phyloP scores from a whole-genome alignment of 2,113 vertebrate species.

The Stercorarius parasiticus region DNA sequence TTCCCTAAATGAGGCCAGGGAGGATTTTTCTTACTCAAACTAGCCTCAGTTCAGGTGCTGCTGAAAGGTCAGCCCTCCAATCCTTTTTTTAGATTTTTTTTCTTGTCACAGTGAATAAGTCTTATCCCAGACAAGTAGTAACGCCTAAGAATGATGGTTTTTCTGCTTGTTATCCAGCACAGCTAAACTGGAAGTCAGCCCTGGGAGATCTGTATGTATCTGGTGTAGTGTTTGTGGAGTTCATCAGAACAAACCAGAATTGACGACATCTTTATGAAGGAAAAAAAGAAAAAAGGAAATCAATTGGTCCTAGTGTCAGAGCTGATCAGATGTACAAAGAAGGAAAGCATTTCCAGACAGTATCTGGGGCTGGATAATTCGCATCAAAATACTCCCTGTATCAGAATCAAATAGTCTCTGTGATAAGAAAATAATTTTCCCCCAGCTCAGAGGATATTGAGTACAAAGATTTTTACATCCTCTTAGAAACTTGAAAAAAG shows the following conservation, averaged over 20 bases:
- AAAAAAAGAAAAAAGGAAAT: conserved; percentile 1
- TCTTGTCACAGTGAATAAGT: neutral
- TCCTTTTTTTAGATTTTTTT: neutral
- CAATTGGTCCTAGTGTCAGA: conserved; percentile 42
- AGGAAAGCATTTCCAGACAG: conserved; percentile 22
- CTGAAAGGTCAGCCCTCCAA: neutral
- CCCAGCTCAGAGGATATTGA: conserved; percentile 11
- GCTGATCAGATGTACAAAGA: conserved; percentile 57
- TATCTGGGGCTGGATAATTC: conserved; percentile 28
- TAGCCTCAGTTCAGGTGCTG: neutral
- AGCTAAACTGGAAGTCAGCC: neutral
- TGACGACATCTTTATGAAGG: conserved; percentile 41
- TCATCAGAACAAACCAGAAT: conserved; percentile 46
- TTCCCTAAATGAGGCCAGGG: neutral
- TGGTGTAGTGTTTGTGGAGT: neutral
- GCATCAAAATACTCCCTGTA: neutral
- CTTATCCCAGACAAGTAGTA: neutral
- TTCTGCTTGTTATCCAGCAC: neutral
- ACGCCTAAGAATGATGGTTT: neutral
- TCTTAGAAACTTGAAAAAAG: conserved; percentile 14
- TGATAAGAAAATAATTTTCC: conserved; percentile 44
- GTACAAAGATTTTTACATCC: conserved; percentile 6
- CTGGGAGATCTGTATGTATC: neutral
- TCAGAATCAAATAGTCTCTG: conserved; percentile 29
- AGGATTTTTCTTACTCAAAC: neutral